Percentiles rank a stretch among this genome's conserved stretches.
phyloP scores from a whole-genome alignment of 2,888 invertebrate species.

The Phyto melanocephala region DNA sequence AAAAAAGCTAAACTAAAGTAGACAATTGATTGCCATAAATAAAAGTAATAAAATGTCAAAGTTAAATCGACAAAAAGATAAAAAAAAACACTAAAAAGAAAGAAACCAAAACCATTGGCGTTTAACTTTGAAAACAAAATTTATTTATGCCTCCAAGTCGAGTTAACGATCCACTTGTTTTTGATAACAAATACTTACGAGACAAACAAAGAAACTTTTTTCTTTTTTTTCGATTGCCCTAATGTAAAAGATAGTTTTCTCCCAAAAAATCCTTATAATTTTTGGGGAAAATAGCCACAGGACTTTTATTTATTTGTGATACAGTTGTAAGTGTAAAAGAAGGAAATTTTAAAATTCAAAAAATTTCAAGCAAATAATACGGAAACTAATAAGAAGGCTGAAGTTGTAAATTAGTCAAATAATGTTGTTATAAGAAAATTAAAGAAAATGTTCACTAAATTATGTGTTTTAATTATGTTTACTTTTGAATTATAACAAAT shows the following conservation, averaged over 20 bases:
- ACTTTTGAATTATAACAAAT: no score
- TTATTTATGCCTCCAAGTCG: not conserved
- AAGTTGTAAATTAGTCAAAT: no score
- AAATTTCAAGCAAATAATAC: no score
- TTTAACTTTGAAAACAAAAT: not conserved
- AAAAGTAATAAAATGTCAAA: constrained; percentile 50
- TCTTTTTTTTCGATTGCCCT: constrained; percentile 23
- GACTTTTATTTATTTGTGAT: no score
- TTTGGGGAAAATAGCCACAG: no score
- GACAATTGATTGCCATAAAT: constrained; percentile 63
- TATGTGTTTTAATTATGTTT: no score
- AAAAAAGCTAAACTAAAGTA: constrained; percentile 38
- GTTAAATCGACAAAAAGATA: constrained; percentile 31
- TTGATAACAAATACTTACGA: constrained; percentile 2
- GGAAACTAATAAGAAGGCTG: no score
- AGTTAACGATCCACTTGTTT: not conserved
- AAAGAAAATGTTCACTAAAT: no score
- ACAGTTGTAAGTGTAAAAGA: no score
- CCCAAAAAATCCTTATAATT: no score
- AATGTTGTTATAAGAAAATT: no score
- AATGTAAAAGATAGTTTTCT: constrained; percentile 6
- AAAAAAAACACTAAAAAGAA: not conserved
- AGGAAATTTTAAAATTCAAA: no score
- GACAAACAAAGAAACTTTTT: constrained; percentile 3
- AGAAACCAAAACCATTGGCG: constrained; percentile 3